Conservation (phyloP, 1,140 invertebrate genomes). For the Euwallacea fornicatus region DNA sequence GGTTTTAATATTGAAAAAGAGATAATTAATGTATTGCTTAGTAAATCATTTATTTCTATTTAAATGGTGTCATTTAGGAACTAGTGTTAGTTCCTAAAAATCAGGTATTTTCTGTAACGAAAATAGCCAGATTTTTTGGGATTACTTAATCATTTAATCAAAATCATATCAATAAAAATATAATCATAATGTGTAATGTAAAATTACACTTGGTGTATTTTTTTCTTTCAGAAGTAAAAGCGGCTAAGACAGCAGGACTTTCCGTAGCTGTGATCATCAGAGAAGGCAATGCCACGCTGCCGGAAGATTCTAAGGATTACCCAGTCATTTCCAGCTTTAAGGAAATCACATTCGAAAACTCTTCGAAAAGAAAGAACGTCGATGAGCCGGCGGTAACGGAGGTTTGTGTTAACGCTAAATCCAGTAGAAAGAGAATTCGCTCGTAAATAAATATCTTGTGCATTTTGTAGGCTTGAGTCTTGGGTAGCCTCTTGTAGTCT, state of each 20-base stretch:
- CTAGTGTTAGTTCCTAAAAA: no score
- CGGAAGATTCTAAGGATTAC: slow-evolving; percentile 62
- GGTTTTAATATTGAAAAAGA: no score
- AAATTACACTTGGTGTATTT: no score
- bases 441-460: neutral
- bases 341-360: slow-evolving; percentile 49
- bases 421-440: slow-evolving; percentile 17
- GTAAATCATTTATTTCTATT: no score
- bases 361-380: slow-evolving; percentile 47
- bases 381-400: slow-evolving; percentile 41
- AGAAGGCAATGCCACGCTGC: slow-evolving; percentile 73
- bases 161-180: no score
- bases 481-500: no score
- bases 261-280: slow-evolving; percentile 68
- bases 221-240: slow-evolving; percentile 66
- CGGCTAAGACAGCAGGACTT: slow-evolving; percentile 74
- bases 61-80: no score
- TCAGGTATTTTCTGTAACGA: no score
- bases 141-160: no score
- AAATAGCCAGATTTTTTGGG: no score
- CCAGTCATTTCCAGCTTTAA: slow-evolving; percentile 61
- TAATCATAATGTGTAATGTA: no score
- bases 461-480: neutral
- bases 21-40: no score
- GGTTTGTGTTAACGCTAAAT: slow-evolving; percentile 40